These are phyloP conservation scores for Tipula unca DNA, from an alignment of 2,888 invertebrate genomes.

Conservation along the genomic window DNA sequence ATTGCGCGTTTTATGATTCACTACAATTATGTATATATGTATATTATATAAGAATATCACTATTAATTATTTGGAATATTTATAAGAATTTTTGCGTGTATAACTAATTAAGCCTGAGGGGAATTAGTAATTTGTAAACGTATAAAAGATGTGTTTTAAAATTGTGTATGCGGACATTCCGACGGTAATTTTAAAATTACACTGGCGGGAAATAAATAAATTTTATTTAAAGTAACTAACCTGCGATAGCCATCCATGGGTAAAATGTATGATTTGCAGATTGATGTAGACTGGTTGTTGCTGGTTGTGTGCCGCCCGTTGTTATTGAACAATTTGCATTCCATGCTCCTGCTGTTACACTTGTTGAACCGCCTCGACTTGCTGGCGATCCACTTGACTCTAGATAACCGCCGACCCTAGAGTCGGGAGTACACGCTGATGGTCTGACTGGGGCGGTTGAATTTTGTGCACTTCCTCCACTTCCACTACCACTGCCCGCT, in stretches of 20 bases:
- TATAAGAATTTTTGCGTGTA: background rate
- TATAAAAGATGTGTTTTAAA: background rate
- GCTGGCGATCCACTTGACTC: conserved; percentile 67
- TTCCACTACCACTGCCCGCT: conserved; percentile 48
- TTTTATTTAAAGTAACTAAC: conserved; percentile 50
- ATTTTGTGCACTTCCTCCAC: conserved; percentile 32
- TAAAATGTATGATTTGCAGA: conserved; percentile 89
- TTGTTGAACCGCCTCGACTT: conserved; percentile 59
- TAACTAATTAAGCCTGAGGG: background rate
- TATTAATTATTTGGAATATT: background rate
- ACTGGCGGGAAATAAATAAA: background rate
- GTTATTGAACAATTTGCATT: conserved; percentile 77
- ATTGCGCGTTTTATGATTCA: background rate
- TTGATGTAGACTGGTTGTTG: conserved; percentile 82
- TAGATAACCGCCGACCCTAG: conserved; percentile 64
- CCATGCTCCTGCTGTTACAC: conserved; percentile 61
- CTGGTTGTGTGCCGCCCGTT: conserved; percentile 69
- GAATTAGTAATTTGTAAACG: background rate
- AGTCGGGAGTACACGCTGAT: conserved; percentile 84
- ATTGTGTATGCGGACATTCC: background rate
- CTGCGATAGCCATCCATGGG: conserved; percentile 99
- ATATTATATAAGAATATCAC: background rate
- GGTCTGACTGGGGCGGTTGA: conserved; percentile 59
- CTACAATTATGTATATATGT: background rate
- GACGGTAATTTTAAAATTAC: background rate